Evolutionary conservation across 2,113 vertebrate genomes (phyloP), one percentile per base, ranked within the genome.

Genomic region (Oryzias javanicus): DNA sequence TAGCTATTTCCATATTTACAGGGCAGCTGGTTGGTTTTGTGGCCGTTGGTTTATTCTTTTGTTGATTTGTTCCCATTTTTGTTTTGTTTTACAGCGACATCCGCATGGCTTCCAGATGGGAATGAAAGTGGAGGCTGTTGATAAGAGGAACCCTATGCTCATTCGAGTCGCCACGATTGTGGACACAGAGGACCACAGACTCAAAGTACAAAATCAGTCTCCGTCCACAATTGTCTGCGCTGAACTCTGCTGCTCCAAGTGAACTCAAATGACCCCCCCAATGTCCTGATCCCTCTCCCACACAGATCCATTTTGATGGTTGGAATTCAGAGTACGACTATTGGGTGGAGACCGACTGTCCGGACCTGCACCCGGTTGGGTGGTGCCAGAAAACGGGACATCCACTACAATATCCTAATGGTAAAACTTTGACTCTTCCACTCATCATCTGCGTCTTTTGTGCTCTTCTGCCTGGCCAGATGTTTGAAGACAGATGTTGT

Each of bases 361-460:
- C 94, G 14, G 94, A 96, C 40, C 80, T 96, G 67, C 95, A 97
- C 55, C 94, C 95, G 7, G 86, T 94, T 0, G 94, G 94, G 24
- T 97, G 95, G 95, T 95, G 94, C 88, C 93, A 92, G 48, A 97
- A 94, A 85, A 96, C 95, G 0, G 93, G 94, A 27, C 95, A 97
- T 16, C 79, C 90, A 27, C 84, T 97, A 27, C 94, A 97, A 53
- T 85, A 93, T 24, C 92, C 94, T 6, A 90, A 91, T 1, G 90
- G 94, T 96, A 86, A 84, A 75, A 80, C 19, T 46, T 40, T 42
- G 4, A 47, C 27, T 49, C 47, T 47, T 19, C 4, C 45, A 40
- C 60, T 29, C n/a, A 19, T 8, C 49, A 15, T 8, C 10, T 12
- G 7, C 17, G 42, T 35, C 47, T 60, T 27, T 29, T n/a, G 4